phyloP scores from a whole-genome alignment of 1,140 invertebrate genomes.

The Plutomurus gul region DNA sequence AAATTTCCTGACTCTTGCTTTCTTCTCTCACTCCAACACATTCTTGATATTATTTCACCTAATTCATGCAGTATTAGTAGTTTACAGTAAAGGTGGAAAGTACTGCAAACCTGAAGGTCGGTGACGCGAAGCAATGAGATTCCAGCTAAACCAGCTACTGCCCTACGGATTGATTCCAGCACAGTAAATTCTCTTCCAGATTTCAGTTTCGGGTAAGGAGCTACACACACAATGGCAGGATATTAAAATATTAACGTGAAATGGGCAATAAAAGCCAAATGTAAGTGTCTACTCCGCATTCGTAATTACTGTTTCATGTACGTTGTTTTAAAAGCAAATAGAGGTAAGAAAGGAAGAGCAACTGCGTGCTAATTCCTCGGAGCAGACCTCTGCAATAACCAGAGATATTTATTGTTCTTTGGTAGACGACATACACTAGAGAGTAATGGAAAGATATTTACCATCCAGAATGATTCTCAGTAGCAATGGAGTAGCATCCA shows the following conservation, averaged over 20 bases:
- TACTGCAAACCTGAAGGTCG: constrained; percentile 56
- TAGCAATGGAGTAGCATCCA: constrained; percentile 50
- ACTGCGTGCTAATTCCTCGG: no score
- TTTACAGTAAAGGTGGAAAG: neutral
- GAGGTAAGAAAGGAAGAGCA: no score
- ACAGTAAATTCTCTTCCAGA: constrained; percentile 48
- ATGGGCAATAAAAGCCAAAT: no score
- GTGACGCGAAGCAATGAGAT: constrained; percentile 58
- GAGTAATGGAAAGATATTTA: constrained; percentile 4
- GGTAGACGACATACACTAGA: neutral
- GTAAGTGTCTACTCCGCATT: no score
- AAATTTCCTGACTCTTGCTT: no score
- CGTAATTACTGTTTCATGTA: no score
- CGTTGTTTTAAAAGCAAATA: no score
- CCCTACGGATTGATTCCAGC: constrained; percentile 56
- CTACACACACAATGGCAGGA: constrained; percentile 9
- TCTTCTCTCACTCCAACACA: no score
- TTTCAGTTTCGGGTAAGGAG: constrained; percentile 50
- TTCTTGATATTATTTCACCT: no score
- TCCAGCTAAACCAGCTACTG: constrained; percentile 57
- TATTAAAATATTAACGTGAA: neutral
- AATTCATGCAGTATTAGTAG: neutral
- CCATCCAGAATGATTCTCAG: constrained; percentile 52
- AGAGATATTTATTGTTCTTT: neutral
- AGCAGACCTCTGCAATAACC: no score